Evolutionary conservation across 2,888 invertebrate species (phyloP).

Genomic region (Microplitis manilae): DNA sequence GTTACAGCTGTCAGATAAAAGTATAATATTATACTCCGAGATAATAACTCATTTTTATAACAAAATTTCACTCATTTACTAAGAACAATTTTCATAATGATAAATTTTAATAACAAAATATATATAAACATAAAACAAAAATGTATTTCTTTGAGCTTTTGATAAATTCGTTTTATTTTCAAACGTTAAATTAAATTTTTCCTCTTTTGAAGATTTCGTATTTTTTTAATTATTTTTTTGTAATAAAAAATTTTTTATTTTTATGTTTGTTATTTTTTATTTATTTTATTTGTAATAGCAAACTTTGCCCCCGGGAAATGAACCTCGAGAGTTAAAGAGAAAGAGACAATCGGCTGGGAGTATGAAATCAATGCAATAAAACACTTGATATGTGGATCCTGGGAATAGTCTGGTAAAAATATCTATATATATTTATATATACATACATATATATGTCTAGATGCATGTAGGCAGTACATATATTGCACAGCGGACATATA

Average conservation of each 20-base stretch:
- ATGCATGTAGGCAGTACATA: background rate
- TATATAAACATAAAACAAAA: too few species aligned
- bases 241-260: background rate
- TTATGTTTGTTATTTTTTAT: background rate
- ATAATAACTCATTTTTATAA: background rate
- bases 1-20: background rate
- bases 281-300: background rate
- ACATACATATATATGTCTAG: background rate
- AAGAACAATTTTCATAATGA: background rate
- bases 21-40: background rate
- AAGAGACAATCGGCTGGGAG: constrained; percentile 7
- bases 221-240: background rate
- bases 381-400: constrained; percentile 34
- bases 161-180: background rate
- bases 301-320: constrained; percentile 25
- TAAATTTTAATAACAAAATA: background rate
- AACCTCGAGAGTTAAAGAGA: constrained; percentile 10
- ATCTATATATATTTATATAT: background rate
- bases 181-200: constrained; percentile 3
- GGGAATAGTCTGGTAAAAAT: constrained; percentile 28
- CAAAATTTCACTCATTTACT: background rate
- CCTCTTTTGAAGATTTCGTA: background rate
- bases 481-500: constrained; percentile 3
- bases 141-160: background rate
- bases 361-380: constrained; percentile 41